These are phyloP conservation scores for Contarinia nasturtii DNA, from an alignment of 1,140 invertebrate species.

Conservation along the genomic window DNA sequence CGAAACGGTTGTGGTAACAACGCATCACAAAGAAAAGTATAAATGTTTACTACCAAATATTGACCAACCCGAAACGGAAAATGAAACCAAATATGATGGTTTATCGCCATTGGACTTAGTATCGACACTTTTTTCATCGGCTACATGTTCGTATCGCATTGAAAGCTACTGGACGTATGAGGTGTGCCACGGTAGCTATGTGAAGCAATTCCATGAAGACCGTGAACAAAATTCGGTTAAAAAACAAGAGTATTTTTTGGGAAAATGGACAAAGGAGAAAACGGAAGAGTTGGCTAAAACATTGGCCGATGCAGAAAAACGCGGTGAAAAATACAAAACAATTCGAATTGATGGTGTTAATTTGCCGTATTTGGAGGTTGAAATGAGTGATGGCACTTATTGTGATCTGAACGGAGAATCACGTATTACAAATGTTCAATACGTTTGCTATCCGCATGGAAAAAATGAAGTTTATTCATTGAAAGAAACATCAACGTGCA, in stretches of 20 bases:
- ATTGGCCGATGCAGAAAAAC: constrained; percentile 25
- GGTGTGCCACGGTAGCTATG: constrained; percentile 77
- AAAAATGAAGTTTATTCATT: constrained; percentile 84
- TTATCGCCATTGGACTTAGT: constrained; percentile 54
- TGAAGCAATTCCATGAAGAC: constrained; percentile 90
- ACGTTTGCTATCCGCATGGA: constrained; percentile 68
- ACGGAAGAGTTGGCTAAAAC: constrained; percentile 30
- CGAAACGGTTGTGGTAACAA: constrained; percentile 34
- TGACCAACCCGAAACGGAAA: constrained; percentile 31
- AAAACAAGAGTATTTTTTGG: constrained; percentile 55
- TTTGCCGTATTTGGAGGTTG: constrained; percentile 66
- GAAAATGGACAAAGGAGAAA: constrained; percentile 45
- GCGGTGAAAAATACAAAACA: constrained; percentile 26
- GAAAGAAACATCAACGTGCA: constrained; percentile 83
- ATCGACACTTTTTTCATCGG: constrained; percentile 49
- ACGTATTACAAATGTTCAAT: constrained; percentile 57
- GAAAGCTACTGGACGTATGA: constrained; percentile 97
- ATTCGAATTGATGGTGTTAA: constrained; percentile 72
- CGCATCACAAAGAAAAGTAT: constrained; percentile 47
- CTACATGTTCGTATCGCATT: constrained; percentile 65
- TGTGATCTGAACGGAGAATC: constrained; percentile 79
- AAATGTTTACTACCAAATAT: constrained; percentile 55
- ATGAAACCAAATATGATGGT: constrained; percentile 40
- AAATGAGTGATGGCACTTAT: constrained; percentile 62
- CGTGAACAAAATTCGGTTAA: constrained; percentile 40